Evolutionary conservation across 1,140 invertebrate genomes (phyloP).

Genomic region (Tribolium castaneum): DNA sequence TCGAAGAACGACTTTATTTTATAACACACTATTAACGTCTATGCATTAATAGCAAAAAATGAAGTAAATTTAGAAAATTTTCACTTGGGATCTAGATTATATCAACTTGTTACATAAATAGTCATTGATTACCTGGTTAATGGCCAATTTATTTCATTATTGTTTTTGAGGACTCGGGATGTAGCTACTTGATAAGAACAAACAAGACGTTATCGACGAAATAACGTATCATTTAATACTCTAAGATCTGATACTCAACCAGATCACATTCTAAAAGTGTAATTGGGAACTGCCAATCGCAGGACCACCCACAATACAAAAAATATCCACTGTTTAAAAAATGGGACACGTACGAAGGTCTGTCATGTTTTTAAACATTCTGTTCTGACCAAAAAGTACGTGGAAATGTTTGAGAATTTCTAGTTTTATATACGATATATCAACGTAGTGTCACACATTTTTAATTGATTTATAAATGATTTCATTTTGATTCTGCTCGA

Average conservation of each 20-base stretch:
- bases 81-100: too few species aligned
- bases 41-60: not conserved
- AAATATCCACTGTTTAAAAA: constrained; percentile 31
- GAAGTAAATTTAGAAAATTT: constrained; percentile 13
- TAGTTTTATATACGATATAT: not conserved
- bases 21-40: too few species aligned
- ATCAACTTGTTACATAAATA: too few species aligned
- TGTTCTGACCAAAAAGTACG: not conserved
- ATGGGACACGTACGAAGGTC: constrained; percentile 8
- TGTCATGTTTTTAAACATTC: constrained; percentile 24
- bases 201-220: constrained; percentile 18
- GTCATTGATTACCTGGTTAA: not conserved
- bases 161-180: too few species aligned
- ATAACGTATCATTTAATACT: constrained; percentile 37
- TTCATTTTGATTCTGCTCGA: not conserved
- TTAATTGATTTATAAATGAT: not conserved
- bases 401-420: not conserved
- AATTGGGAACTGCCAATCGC: constrained; percentile 39
- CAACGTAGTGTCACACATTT: not conserved
- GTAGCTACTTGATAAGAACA: too few species aligned
- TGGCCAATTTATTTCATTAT: not conserved
- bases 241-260: constrained; percentile 28
- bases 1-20: too few species aligned
- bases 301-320: constrained; percentile 36
- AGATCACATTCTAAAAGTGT: constrained; percentile 36